Conservation (phyloP, 2,888 invertebrate species). For the Acanthopleura granulata region DNA sequence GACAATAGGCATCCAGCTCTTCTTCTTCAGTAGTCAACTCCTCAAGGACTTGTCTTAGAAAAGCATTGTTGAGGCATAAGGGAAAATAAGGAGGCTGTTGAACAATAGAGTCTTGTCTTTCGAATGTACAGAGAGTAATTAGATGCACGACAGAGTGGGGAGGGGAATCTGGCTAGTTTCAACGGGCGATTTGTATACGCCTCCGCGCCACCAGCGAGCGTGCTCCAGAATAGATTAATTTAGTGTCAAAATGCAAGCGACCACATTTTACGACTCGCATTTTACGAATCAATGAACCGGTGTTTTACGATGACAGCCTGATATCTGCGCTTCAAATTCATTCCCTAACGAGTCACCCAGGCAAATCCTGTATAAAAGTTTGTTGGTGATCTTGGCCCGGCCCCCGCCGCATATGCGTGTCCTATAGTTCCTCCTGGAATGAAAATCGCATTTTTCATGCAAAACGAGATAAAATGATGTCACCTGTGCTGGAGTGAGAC, state of each 20-base stretch:
- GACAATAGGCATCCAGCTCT: constrained; percentile 4
- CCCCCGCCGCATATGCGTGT: too few relatives aligned
- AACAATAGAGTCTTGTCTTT: neutral
- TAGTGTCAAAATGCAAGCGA: constrained; percentile 19
- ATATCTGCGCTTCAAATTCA: neutral
- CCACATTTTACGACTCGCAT: constrained; percentile 10
- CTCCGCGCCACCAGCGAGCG: neutral
- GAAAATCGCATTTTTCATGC: too few relatives aligned
- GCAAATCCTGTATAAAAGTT: too few relatives aligned
- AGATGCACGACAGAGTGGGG: neutral
- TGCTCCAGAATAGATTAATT: constrained; percentile 15
- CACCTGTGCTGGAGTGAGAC: too few relatives aligned
- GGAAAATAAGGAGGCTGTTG: neutral
- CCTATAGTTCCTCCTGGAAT: too few relatives aligned
- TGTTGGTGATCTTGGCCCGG: too few relatives aligned
- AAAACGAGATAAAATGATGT: too few relatives aligned
- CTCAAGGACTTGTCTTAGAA: constrained; percentile 2
- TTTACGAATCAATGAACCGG: constrained; percentile 3
- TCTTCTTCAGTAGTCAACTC: neutral
- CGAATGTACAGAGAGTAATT: neutral
- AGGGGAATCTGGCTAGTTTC: neutral
- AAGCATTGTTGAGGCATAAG: neutral
- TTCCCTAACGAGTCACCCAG: too few relatives aligned
- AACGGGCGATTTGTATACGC: neutral
- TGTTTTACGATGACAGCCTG: constrained; percentile 7